Evolutionary conservation across 2,113 vertebrate species (phyloP).

Genomic region (Xiphophorus hellerii): DNA sequence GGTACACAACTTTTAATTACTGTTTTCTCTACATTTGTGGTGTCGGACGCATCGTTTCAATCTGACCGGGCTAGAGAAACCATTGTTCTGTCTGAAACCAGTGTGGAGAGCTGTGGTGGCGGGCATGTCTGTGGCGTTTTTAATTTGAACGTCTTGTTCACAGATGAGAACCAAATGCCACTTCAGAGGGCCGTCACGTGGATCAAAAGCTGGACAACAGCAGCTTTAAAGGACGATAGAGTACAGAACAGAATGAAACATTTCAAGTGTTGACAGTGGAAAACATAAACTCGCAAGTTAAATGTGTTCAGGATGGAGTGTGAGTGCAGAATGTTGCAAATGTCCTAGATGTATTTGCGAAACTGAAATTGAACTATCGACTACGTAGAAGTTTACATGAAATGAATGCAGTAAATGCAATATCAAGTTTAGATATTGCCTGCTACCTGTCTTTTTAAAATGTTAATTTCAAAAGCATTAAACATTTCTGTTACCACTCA

Average conservation of each 20-base stretch:
- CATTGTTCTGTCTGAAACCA: constrained; percentile 13
- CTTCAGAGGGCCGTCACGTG: constrained; percentile 36
- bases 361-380: not conserved
- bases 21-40: not conserved
- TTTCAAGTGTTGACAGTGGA: not conserved
- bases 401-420: not conserved
- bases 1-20: not conserved
- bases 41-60: constrained; percentile 10
- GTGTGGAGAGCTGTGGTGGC: constrained; percentile 9
- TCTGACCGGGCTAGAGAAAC: constrained; percentile 17
- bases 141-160: constrained; percentile 59
- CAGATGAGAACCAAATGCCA: constrained; percentile 49
- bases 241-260: not conserved
- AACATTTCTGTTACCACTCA: too few species aligned
- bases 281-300: not conserved
- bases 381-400: not conserved
- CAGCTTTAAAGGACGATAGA: constrained; percentile 10
- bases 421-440: too few species aligned
- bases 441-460: too few species aligned
- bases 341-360: not conserved
- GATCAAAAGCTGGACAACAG: constrained; percentile 27
- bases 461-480: too few species aligned
- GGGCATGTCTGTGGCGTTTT: constrained; percentile 44
- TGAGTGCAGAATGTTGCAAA: not conserved
- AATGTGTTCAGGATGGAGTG: not conserved